phyloP scores from a whole-genome alignment of 2,797 vertebrate genomes.

The Tenualosa ilisha region DNA sequence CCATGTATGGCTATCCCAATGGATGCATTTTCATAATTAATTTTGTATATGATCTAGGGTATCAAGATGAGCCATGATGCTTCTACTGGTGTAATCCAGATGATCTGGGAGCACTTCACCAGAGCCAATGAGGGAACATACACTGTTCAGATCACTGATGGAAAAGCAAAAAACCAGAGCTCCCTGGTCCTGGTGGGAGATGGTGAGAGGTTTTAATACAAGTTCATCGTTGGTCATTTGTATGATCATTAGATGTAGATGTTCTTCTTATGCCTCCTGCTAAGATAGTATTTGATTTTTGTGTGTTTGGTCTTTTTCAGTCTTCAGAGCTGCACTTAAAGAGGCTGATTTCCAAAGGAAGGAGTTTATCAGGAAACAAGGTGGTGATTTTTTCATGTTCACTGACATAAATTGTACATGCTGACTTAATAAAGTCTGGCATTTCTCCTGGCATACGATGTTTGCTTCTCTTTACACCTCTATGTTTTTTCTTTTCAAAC shows the following conservation, averaged over 20 bases:
- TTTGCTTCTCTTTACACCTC: not conserved
- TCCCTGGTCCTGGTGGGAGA: conserved; percentile 96
- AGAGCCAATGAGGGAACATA: conserved; percentile 93
- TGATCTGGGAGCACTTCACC: conserved; percentile 91
- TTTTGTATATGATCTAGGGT: conserved; percentile 67
- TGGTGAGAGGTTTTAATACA: conserved; percentile 70
- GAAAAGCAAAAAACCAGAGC: conserved; percentile 91
- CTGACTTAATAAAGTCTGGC: too few relatives aligned
- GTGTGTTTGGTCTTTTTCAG: conserved; percentile 64
- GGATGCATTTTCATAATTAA: not conserved
- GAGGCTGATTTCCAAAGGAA: conserved; percentile 93
- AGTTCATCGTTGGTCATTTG: not conserved
- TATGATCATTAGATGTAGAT: not conserved
- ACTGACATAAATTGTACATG: not conserved
- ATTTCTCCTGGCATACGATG: not conserved
- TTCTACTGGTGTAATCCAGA: conserved; percentile 87
- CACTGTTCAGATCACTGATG: conserved; percentile 92
- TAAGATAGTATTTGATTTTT: conserved; percentile 12
- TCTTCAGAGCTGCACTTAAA: conserved; percentile 84
- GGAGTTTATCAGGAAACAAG: conserved; percentile 95
- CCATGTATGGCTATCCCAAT: not conserved
- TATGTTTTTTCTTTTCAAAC: not conserved
- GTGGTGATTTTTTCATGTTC: conserved; percentile 60
- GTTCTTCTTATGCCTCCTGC: not conserved
- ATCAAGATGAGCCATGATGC: conserved; percentile 87